Evolutionary conservation across 2,797 vertebrate species (phyloP).

Genomic region (Coendou prehensilis): DNA sequence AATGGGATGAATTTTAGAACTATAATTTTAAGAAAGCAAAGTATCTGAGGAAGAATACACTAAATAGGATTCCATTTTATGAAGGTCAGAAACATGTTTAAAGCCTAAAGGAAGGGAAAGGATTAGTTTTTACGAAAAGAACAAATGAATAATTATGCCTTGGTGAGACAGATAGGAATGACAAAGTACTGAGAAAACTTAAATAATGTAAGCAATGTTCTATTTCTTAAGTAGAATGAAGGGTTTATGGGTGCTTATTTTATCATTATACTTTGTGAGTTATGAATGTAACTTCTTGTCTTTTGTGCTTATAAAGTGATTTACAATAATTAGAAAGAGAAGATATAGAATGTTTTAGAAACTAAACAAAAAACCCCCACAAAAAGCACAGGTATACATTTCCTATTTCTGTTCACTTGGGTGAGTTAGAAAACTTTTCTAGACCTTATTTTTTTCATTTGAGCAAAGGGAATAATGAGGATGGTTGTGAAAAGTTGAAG

Average conservation of each 20-base stretch:
- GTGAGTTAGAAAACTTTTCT: background rate
- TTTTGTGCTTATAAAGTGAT: background rate
- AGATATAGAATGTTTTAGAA: background rate
- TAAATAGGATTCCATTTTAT: background rate
- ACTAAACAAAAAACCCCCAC: background rate
- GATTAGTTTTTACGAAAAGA: background rate
- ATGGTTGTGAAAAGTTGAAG: background rate
- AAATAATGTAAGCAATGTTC: background rate
- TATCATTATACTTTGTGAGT: background rate
- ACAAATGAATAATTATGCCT: background rate
- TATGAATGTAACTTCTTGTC: background rate
- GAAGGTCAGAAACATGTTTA: background rate
- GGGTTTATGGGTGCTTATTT: background rate
- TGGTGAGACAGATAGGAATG: background rate
- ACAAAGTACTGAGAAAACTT: slow-evolving; percentile 24
- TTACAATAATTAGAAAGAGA: background rate
- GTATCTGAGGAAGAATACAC: background rate
- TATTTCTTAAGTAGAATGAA: background rate
- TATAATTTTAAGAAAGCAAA: slow-evolving; percentile 14
- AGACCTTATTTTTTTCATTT: background rate
- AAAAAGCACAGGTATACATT: too few species aligned
- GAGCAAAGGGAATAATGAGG: background rate
- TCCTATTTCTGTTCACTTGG: background rate
- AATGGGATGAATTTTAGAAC: background rate
- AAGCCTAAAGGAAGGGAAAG: slow-evolving; percentile 3